Conservation (phyloP, 2,797 vertebrate genomes). For the Thaleichthys pacificus region DNA sequence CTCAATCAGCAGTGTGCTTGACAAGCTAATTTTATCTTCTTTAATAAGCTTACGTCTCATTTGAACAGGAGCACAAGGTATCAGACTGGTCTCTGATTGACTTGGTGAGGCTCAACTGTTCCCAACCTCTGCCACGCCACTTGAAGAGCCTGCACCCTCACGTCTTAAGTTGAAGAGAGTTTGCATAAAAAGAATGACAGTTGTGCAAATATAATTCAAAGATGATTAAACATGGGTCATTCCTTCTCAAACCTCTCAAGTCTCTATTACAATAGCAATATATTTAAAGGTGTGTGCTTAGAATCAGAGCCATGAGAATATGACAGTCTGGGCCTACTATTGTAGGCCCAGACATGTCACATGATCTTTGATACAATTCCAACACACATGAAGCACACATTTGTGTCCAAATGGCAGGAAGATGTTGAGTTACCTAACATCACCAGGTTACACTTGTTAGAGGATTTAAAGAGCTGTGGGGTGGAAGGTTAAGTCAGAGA, state of each 20-base stretch:
- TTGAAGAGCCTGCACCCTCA: slow-evolving; percentile 14
- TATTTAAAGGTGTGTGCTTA: too few relatives aligned
- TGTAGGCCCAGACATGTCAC: slow-evolving; percentile 17
- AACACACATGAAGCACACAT: background rate
- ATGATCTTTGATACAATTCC: slow-evolving; percentile 2
- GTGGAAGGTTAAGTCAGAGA: slow-evolving; percentile 70
- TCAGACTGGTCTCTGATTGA: slow-evolving; percentile 66
- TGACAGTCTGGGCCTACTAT: slow-evolving; percentile 48
- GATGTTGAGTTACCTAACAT: slow-evolving; percentile 63
- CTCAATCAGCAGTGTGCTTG: slow-evolving; percentile 62
- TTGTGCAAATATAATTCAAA: background rate
- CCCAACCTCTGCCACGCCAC: slow-evolving; percentile 32
- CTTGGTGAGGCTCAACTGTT: slow-evolving; percentile 51
- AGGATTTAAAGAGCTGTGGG: slow-evolving; percentile 59
- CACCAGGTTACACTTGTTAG: slow-evolving; percentile 57
- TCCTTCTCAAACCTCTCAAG: background rate
- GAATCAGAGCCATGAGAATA: slow-evolving; percentile 1
- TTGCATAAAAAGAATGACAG: background rate
- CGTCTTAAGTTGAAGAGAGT: background rate
- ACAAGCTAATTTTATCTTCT: slow-evolving; percentile 71
- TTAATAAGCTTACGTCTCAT: slow-evolving; percentile 71
- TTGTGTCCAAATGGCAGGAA: slow-evolving; percentile 40
- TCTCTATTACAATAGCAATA: background rate
- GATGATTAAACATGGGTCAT: background rate
- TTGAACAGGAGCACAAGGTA: slow-evolving; percentile 60